Percentiles rank a stretch among this genome's conserved stretches.
These are phyloP conservation scores for Crax fasciolata DNA, from an alignment of 2,797 vertebrate species.

Conservation along the genomic window DNA sequence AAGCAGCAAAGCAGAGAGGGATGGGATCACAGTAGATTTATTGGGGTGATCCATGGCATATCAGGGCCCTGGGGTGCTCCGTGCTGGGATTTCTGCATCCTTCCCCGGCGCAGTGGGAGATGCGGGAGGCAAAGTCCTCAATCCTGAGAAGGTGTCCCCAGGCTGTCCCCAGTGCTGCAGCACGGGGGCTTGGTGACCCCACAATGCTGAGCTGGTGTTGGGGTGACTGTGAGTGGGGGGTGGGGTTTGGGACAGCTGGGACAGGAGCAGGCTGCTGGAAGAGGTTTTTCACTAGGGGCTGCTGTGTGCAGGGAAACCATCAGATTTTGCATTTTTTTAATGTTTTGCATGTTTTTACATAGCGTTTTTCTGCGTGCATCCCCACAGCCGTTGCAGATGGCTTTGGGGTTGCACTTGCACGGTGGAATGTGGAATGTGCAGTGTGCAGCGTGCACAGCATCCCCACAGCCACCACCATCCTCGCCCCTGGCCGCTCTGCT, in stretches of 20 bases:
- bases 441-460: background rate
- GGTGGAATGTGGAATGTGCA: background rate
- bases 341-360: background rate
- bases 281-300: background rate
- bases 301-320: accelerated
- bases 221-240: background rate
- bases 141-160: background rate
- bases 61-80: background rate
- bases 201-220: background rate
- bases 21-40: background rate
- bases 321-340: background rate
- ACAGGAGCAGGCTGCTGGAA: background rate
- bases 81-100: background rate
- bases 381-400: background rate
- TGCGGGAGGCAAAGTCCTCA: background rate
- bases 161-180: background rate
- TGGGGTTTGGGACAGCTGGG: background rate
- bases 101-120: background rate
- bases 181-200: too few species aligned
- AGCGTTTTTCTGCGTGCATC: background rate
- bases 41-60: background rate
- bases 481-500: background rate
- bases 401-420: background rate
- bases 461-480: background rate
- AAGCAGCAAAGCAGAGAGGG: conserved; percentile 13